Conservation (phyloP, 2,797 vertebrate genomes). For the Urosaurus nigricauda region DNA sequence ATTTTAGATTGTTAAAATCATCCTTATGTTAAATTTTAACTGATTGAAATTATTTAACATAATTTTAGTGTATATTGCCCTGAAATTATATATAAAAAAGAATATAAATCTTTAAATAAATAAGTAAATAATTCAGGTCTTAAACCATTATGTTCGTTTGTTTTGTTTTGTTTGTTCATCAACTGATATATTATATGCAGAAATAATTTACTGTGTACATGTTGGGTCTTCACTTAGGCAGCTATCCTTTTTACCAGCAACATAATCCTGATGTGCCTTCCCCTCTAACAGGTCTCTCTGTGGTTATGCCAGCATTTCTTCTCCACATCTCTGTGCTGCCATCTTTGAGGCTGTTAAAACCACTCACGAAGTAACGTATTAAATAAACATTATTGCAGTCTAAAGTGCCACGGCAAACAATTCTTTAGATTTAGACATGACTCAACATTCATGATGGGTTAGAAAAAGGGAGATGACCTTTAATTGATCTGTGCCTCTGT, state of each 20-base stretch:
- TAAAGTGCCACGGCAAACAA: background rate
- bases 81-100: no score
- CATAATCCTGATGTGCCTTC: background rate
- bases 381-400: slow-evolving; percentile 17
- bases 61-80: no score
- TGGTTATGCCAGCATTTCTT: background rate
- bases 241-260: background rate
- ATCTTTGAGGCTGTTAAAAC: background rate
- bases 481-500: slow-evolving; percentile 22
- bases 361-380: background rate
- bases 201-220: background rate
- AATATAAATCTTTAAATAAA: no score
- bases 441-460: background rate
- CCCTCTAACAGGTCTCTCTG: background rate
- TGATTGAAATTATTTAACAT: no score
- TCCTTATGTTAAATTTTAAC: no score
- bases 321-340: background rate
- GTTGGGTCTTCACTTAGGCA: background rate
- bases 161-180: no score
- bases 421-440: slow-evolving; percentile 6
- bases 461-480: slow-evolving; percentile 23
- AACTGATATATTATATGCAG: no score
- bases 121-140: background rate
- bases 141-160: background rate
- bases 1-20: no score